Percentiles rank a stretch among this genome's conserved stretches.
These are phyloP conservation scores for Hippocampus abdominalis DNA, from an alignment of 2,113 vertebrate genomes.

Conservation along the genomic window DNA sequence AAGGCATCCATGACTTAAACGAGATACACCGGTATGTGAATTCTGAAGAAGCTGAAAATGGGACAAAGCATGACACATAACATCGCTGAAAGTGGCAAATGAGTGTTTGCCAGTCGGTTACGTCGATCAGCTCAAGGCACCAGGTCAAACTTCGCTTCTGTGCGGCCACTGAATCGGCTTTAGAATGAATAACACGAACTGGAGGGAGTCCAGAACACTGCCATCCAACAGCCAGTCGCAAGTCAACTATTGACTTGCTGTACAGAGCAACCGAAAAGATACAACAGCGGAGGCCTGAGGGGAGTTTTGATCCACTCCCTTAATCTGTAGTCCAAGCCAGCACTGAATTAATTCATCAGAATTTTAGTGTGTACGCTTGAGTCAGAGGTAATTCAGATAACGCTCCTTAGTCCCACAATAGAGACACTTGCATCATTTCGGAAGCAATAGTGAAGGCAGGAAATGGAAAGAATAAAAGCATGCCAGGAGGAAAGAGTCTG, in stretches of 20 bases:
- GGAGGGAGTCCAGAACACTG: conserved; percentile 48
- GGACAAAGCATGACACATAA: not conserved
- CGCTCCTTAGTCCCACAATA: not conserved
- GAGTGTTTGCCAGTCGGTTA: conserved; percentile 39
- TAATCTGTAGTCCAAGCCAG: conserved; percentile 9
- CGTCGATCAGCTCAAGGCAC: conserved; percentile 46
- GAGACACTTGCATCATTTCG: too few relatives aligned
- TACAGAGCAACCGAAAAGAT: conserved; percentile 38
- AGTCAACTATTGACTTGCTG: conserved; percentile 42
- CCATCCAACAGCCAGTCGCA: conserved; percentile 52
- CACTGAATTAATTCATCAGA: conserved; percentile 8
- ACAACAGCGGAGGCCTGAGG: conserved; percentile 39
- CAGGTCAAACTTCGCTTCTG: conserved; percentile 38
- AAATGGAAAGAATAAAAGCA: too few relatives aligned
- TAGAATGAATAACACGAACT: conserved; percentile 62
- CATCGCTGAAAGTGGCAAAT: not conserved
- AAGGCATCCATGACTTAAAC: not conserved
- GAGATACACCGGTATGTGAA: conserved; percentile 8
- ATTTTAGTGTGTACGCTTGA: conserved; percentile 13
- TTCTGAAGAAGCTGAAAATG: not conserved
- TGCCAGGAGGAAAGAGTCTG: not conserved
- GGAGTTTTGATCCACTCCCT: conserved; percentile 34
- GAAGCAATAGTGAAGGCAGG: too few relatives aligned
- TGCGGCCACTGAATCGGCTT: conserved; percentile 52
- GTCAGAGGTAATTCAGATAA: not conserved